phyloP scores from a whole-genome alignment of 2,797 vertebrate species.

The Oryzias dopingdopingensis region DNA sequence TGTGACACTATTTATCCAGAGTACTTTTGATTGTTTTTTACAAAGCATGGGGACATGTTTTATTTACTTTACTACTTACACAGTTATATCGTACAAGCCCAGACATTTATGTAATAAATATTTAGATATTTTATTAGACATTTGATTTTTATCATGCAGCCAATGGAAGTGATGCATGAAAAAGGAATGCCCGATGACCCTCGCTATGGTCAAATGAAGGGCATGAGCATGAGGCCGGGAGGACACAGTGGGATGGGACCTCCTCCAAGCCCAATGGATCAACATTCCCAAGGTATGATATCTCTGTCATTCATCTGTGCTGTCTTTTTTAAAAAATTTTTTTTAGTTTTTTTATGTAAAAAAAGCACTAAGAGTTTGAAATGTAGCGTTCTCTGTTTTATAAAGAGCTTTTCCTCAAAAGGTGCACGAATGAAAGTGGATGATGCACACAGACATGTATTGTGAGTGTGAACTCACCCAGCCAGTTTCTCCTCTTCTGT shows the following conservation, averaged over 20 bases:
- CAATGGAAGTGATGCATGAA: constrained; percentile 93
- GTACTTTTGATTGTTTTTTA: no score
- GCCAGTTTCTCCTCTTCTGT: constrained; percentile 59
- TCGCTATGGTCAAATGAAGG: constrained; percentile 90
- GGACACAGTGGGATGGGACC: constrained; percentile 90
- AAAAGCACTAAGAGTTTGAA: not conserved
- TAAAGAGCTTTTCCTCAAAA: not conserved
- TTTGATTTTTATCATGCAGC: constrained; percentile 62
- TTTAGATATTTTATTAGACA: no score
- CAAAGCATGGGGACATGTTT: no score
- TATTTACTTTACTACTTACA: no score
- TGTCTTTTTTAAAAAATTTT: not conserved
- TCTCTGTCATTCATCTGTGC: no score
- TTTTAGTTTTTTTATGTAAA: not conserved
- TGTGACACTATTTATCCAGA: no score
- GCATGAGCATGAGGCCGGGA: constrained; percentile 86
- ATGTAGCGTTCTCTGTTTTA: not conserved
- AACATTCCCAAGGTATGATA: constrained; percentile 92
- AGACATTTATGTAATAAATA: no score
- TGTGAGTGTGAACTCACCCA: constrained; percentile 41
- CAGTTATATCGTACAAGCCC: no score
- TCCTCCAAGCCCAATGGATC: constrained; percentile 95
- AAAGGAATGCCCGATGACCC: constrained; percentile 89
- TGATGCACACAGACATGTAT: not conserved
- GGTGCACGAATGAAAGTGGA: not conserved